Conservation (phyloP, 2,888 invertebrate genomes). For the Plagodis pulveraria region DNA sequence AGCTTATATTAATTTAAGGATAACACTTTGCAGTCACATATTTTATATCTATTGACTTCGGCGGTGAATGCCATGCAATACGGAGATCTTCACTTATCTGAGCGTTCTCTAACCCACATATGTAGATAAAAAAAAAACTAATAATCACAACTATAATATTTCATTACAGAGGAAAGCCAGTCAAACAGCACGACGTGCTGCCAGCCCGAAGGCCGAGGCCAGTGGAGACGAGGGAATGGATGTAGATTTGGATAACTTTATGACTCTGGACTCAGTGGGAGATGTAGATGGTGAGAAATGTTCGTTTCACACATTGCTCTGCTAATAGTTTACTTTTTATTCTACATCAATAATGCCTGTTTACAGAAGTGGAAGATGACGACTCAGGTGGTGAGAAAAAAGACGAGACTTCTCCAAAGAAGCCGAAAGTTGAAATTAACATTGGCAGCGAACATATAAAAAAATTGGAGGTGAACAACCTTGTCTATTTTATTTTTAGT, state of each 20-base stretch:
- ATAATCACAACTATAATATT: slow-evolving; percentile 13
- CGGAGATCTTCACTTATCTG: too few species aligned
- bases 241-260: slow-evolving; percentile 92
- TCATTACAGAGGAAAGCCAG: slow-evolving; percentile 65
- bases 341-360: neutral
- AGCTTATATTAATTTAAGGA: too few species aligned
- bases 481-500: neutral
- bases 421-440: slow-evolving; percentile 88
- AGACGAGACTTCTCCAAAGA: slow-evolving; percentile 79
- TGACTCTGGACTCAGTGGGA: slow-evolving; percentile 95
- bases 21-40: too few species aligned
- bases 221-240: slow-evolving; percentile 89
- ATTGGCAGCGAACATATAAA: slow-evolving; percentile 92
- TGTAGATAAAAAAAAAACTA: too few species aligned
- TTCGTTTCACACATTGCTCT: neutral
- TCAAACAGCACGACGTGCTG: slow-evolving; percentile 59
- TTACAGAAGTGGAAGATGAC: slow-evolving; percentile 83
- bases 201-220: slow-evolving; percentile 85
- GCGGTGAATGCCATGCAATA: too few species aligned
- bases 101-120: too few species aligned
- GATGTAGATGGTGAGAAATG: slow-evolving; percentile 89
- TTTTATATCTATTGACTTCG: too few species aligned
- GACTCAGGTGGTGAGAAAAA: slow-evolving; percentile 85
- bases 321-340: neutral
- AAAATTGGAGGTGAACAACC: slow-evolving; percentile 86